Evolutionary conservation across 2,888 invertebrate species (phyloP).

Genomic region (Atethmia centrago): DNA sequence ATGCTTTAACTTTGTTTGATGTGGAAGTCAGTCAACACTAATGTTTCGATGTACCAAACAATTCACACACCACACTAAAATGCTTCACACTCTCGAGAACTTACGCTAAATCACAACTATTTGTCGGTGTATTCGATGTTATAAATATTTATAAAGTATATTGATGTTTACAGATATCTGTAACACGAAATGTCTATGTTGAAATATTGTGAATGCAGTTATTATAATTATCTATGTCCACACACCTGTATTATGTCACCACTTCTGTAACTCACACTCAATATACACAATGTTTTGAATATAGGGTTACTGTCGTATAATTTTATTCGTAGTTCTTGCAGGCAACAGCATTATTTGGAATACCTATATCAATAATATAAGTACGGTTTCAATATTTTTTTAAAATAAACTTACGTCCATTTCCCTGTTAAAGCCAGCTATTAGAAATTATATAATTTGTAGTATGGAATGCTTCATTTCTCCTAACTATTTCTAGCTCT

Average conservation of each 20-base stretch:
- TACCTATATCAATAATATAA: constrained; percentile 70
- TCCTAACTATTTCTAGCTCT: constrained; percentile 88
- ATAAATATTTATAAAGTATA: constrained; percentile 62
- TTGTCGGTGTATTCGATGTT: constrained; percentile 80
- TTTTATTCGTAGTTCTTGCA: constrained; percentile 76
- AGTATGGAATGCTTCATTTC: constrained; percentile 90
- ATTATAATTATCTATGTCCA: constrained; percentile 68
- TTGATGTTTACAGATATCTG: constrained; percentile 73
- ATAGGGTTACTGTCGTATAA: constrained; percentile 70
- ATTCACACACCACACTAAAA: constrained; percentile 82
- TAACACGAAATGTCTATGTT: constrained; percentile 70
- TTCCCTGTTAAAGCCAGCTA: constrained; percentile 91
- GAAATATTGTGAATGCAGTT: constrained; percentile 72
- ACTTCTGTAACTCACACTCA: constrained; percentile 76
- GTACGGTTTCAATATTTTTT: constrained; percentile 77
- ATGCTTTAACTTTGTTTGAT: constrained; percentile 47
- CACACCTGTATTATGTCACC: constrained; percentile 75
- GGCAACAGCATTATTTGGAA: constrained; percentile 75
- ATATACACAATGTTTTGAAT: constrained; percentile 76
- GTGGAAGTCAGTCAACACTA: constrained; percentile 86
- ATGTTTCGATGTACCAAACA: constrained; percentile 80
- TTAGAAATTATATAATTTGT: constrained; percentile 87
- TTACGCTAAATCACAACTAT: constrained; percentile 71
- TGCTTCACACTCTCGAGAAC: constrained; percentile 79
- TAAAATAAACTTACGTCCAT: constrained; percentile 85